Base-by-base conservation (phyloP, 1,140 invertebrate species). In the Drosophila bocki region DNA sequence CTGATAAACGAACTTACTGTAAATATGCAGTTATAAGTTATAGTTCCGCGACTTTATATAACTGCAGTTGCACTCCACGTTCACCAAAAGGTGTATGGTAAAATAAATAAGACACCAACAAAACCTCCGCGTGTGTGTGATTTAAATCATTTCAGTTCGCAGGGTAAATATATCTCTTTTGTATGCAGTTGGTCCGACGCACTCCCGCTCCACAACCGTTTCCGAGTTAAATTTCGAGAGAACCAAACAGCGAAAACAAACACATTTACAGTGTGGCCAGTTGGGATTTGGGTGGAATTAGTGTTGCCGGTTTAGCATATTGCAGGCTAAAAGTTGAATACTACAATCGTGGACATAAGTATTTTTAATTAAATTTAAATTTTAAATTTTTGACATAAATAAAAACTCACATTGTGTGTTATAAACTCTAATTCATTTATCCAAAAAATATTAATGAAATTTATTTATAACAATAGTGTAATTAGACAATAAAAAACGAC, bases 1-100 rank as follows among this genome's bases (percentile, higher is more conserved):
- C 71, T 76, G 76, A 86, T 76, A 80, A 80, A 71, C 74, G 63
- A 59, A 88, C 84, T 87, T 87, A 88, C 84, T 78, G 84, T 88
- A 81, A 84, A 90, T 75, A 71, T 80, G 69, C 59, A 90, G 58
- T 78, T 72, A 72, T 69, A 78, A 90, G 58, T 78, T 72, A 72
- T 69, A 78, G 80, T 84, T 68, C 42, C 44, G 26, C 42, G 9
- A 41, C 47, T 72, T 88, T 87, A 84, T 80, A 29, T 84, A 87
- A 80, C 54, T 80, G 33, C 45, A 82, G 11, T 72, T 61, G 59
- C 45, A 75, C 58, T 67, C 17, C 59, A 69, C 67, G 62, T 57
- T 15, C 33, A 32, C 26, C 26, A 44, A 37, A 13, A 39, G 15
- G 9, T 17, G 15, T 32, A 22, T 47, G 7, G 33, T 13, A 19